Evolutionary conservation across 2,888 invertebrate genomes (phyloP).

Genomic region (Himalopsyche kuldschensis): DNA sequence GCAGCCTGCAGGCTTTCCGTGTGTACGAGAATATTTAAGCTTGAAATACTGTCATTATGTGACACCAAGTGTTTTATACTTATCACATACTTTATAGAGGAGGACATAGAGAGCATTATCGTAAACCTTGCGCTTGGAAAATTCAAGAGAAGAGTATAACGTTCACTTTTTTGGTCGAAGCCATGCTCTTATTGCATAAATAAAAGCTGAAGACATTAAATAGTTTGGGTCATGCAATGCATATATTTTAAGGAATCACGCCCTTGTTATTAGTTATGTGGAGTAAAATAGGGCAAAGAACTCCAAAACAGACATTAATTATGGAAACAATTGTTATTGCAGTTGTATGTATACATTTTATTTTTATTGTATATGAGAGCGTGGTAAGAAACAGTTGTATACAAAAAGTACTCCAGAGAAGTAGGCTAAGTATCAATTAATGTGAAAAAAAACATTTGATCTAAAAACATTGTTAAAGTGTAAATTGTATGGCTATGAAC

Average conservation of each 20-base stretch:
- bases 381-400: background rate
- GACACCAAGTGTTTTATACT: constrained; percentile 35
- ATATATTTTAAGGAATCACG: constrained; percentile 19
- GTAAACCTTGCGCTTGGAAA: constrained; percentile 27
- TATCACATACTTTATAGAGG: constrained; percentile 35
- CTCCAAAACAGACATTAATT: background rate
- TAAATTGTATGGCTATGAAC: no score
- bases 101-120: constrained; percentile 24
- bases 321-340: background rate
- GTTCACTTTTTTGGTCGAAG: background rate
- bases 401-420: background rate
- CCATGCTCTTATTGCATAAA: constrained; percentile 15
- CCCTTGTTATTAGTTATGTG: constrained; percentile 3
- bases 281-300: background rate
- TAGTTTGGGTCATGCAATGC: constrained; percentile 2
- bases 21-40: constrained; percentile 28
- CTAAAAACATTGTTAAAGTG: no score
- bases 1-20: background rate
- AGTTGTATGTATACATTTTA: background rate
- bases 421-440: background rate
- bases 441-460: no score
- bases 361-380: background rate
- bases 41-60: constrained; percentile 38
- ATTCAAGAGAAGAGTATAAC: background rate
- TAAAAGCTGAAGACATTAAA: constrained; percentile 18